Base-by-base conservation (phyloP, 2,888 invertebrate species). In the Agonopterix arenella region DNA sequence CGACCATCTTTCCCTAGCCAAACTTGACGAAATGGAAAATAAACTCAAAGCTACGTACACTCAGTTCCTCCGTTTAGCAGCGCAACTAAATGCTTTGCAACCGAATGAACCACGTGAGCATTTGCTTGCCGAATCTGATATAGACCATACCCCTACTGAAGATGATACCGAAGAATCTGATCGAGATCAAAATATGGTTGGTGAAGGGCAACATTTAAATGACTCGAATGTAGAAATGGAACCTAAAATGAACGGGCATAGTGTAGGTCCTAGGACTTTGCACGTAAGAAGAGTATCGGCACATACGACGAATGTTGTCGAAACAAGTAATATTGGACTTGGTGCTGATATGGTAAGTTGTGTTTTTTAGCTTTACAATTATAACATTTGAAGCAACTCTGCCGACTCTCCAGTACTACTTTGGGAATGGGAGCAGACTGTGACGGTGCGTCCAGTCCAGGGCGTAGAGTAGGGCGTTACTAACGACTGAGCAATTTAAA, bases 261-360 rank as follows among this genome's bases (percentile, higher is more conserved):
- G 4, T 36, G 1, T 11, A 9, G 64, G 59, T 45, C 54, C 67
- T 9, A 70, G 59, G 18, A 51, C 52, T 1, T 40, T 63, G 37
- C 65, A 68, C 28, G 72, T 78, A n/a, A 70, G 80, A 38, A 68
- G 80, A 52, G 73, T 73, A 49, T 77, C 79, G 0, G 80, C 82
- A 2, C 78, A 81, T 53, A 79, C 79, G 2, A 80, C 78, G 2
- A 76, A 71, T 53, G 62, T 64, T 49, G 60, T 67, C 11, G 73
- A 73, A 28, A 28, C 7, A 28, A 28, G 28, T 28, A 28, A 28
- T 28, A 5, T 28, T 28, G 28, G 28, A 28, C 5, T 13, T 40
- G 36, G 13, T 28, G 11, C 28, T 36, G 71, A 73, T 50, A 64
- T 75, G 79, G 80, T 79, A 71, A 57, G 13, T 8, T 47, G n/a